Evolutionary conservation across 1,140 invertebrate species (phyloP), one percentile per base, ranked within the genome.

Genomic region (Limonius californicus): DNA sequence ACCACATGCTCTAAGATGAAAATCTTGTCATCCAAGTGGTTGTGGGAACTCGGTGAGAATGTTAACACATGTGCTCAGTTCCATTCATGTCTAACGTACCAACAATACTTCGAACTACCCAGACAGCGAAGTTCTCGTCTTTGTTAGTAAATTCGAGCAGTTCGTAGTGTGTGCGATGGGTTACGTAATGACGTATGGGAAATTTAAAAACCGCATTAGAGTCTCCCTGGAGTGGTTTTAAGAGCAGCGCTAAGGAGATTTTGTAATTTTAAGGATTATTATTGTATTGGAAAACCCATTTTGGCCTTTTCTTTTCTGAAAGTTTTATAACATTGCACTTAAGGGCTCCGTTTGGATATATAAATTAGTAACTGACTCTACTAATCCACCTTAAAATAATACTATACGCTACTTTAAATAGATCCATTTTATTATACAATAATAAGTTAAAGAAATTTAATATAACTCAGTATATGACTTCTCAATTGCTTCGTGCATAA

Each of bases 11-110:
- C 54, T 70, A 68, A 71, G 70, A 71, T 70, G 68, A 71, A 71
- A 71, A 71, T 70, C 68, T 70, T 71, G 70, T 71, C 68, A 64
- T 59, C 61, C 68, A 71, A 71, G 70, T 71, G 70, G 66, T 68
- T 69, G 64, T 61, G 67, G 64, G 68, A 65, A 68, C 68, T 64
- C 64, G 42, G 55, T 71, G 70, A 68, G 70, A 71, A 69, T 71
- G 66, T 67, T 68, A 70, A 68, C 70, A 71, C 62, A 68, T 71
- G 70, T 50, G 45, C 45, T 50, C 45, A 66, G 70, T 62, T 62
- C 64, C 39, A 55, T 59, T 27, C 58, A 18, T 56, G 42, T 30
- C 35, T 61, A 59, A 58, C 57, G 20, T 61, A 53, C 59, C 16
- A 50, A 50, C 45, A 19, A 50, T 21, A 50, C 45, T 50, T 50